Percentiles rank a stretch among this genome's conserved stretches.
These are phyloP conservation scores for Leptatherina wallacei DNA, from an alignment of 2,797 vertebrate species.

Conservation along the genomic window DNA sequence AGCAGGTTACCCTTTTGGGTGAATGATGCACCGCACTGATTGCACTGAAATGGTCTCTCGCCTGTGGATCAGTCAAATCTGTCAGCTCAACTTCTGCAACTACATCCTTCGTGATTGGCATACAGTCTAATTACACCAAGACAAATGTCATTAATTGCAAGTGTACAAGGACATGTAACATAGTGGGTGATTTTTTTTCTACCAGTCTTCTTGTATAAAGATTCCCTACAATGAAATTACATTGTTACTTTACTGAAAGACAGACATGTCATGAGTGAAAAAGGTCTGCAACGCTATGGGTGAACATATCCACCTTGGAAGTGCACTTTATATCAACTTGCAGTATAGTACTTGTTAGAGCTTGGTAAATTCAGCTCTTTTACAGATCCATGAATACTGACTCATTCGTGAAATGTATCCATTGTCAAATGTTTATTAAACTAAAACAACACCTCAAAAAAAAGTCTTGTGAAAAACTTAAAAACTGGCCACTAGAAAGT, in stretches of 20 bases:
- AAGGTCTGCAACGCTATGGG: not conserved
- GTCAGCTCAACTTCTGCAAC: constrained; percentile 24
- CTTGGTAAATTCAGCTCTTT: no score
- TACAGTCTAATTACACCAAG: not conserved
- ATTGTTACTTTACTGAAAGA: not conserved
- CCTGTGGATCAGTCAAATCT: constrained; percentile 79
- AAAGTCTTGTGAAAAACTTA: not conserved
- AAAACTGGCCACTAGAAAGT: not conserved
- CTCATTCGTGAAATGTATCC: not conserved
- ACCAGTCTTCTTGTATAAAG: not conserved
- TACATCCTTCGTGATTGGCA: not conserved
- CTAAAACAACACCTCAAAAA: not conserved
- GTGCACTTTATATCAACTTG: not conserved
- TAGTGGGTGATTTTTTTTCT: not conserved
- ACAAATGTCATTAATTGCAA: not conserved
- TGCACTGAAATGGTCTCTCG: constrained; percentile 96
- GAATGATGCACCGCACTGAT: constrained; percentile 97
- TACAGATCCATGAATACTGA: not conserved
- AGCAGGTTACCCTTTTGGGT: constrained; percentile 97
- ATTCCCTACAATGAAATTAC: not conserved
- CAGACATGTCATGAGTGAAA: not conserved
- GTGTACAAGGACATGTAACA: not conserved
- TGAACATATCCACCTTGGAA: not conserved
- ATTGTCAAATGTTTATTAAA: not conserved
- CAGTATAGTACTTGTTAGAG: not conserved